Evolutionary conservation across 2,797 vertebrate genomes (phyloP).

Genomic region (Erethizon dorsatum): DNA sequence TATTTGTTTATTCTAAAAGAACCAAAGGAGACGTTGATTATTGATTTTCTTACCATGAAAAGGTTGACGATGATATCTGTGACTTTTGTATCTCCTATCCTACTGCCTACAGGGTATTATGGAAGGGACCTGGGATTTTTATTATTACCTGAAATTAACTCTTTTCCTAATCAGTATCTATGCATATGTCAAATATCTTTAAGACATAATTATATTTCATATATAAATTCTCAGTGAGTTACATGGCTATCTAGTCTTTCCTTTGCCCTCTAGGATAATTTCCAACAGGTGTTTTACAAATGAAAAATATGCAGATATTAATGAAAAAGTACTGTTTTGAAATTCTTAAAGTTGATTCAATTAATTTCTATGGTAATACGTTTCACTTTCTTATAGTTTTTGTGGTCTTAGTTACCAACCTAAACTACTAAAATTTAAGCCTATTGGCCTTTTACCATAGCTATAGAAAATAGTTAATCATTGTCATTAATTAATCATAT

Average conservation of each 20-base stretch:
- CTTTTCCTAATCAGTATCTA: conserved; percentile 16
- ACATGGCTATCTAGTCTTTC: not conserved
- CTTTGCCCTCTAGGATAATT: conserved; percentile 50
- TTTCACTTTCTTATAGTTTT: conserved; percentile 44
- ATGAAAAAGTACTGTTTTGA: conserved; percentile 4
- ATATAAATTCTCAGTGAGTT: conserved; percentile 42
- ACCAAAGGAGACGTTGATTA: conserved; percentile 42
- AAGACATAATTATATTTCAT: conserved; percentile 31
- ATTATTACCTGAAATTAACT: conserved; percentile 65
- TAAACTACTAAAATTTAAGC: conserved; percentile 18
- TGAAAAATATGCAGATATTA: not conserved
- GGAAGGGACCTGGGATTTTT: conserved; percentile 18
- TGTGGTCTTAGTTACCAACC: conserved; percentile 3
- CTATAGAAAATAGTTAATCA: not conserved
- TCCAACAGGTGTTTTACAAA: not conserved
- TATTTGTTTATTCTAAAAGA: conserved; percentile 46
- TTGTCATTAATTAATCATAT: not conserved
- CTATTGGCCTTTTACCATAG: not conserved
- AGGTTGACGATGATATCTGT: conserved; percentile 3
- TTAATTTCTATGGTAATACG: conserved; percentile 39
- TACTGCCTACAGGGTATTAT: not conserved
- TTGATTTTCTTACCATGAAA: conserved; percentile 64
- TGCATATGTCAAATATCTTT: conserved; percentile 45
- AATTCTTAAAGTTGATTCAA: conserved; percentile 7
- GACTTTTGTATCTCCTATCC: conserved; percentile 13